Percentiles rank a stretch among this genome's conserved stretches.
phyloP scores from a whole-genome alignment of 2,113 vertebrate genomes.

The Amphiprion ocellaris region DNA sequence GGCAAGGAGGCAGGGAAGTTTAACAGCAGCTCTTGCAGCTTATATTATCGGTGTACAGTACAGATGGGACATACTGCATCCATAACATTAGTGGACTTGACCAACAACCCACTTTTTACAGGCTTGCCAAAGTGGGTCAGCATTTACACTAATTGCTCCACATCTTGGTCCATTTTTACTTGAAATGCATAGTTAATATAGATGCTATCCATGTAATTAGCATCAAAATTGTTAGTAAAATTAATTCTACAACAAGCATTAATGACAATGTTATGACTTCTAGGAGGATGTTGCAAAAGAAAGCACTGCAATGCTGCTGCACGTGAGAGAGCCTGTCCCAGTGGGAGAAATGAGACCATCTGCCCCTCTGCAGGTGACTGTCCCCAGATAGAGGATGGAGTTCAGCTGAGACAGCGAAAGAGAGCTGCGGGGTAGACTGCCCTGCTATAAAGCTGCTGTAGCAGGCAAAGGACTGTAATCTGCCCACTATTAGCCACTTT shows the following conservation, averaged over 20 bases:
- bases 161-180: not conserved
- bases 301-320: slow-evolving; percentile 49
- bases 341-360: slow-evolving; percentile 80
- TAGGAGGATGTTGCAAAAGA: slow-evolving; percentile 13
- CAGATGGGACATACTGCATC: slow-evolving; percentile 3
- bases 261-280: not conserved
- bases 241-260: not conserved
- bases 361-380: slow-evolving; percentile 82
- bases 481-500: slow-evolving; percentile 38
- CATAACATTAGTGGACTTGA: slow-evolving; percentile 32
- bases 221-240: slow-evolving; percentile 6
- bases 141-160: slow-evolving; percentile 13
- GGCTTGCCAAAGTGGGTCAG: slow-evolving; percentile 52
- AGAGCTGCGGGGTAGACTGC: slow-evolving; percentile 72
- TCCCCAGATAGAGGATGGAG: slow-evolving; percentile 77
- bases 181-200: not conserved
- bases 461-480: slow-evolving; percentile 59
- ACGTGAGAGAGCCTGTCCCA: slow-evolving; percentile 58
- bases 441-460: slow-evolving; percentile 67
- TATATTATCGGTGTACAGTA: not conserved
- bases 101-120: slow-evolving; percentile 33
- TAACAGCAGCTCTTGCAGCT: slow-evolving; percentile 4
- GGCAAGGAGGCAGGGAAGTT: not conserved
- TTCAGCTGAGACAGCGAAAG: slow-evolving; percentile 82
- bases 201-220: not conserved